Evolutionary conservation across 1,140 invertebrate genomes (phyloP), one percentile per base, ranked within the genome.

Genomic region (Coelopa frigida): DNA sequence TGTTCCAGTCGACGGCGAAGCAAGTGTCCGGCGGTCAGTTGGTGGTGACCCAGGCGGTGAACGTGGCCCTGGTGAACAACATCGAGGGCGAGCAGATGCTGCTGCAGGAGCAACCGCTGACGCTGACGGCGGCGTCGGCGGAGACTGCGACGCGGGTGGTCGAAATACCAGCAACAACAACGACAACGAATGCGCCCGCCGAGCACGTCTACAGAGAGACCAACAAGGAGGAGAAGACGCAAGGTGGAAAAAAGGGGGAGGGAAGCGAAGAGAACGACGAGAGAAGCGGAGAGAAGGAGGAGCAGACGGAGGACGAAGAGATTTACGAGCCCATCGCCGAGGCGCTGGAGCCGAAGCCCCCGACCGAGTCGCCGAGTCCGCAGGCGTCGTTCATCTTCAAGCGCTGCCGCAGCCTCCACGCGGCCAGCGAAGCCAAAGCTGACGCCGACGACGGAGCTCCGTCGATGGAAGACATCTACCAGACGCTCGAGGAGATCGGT

Each of bases 311-410:
- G n/a, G 12, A 44, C 4, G 60, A 62, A 7, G 47, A 56, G n/a
- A 46, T 61, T 18, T 67, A 67, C 43, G 63, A 67, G 48, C 60
- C 63, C 26, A 64, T 67, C 17, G 54, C 57, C 17, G 38, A 24
- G 51, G 57, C 35, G 41, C 20, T 35, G 65, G 58, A 54, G 58
- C 60, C 57, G 54, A 65, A 49, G 27, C 10, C 21, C 17, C 22
- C 14, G 29, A 29, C 21, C n/a, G n/a, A n/a, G n/a, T n/a, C n/a
- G n/a, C n/a, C n/a, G n/a, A n/a, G 12, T 5, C 39, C 51, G 10
- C 52, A 51, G 32, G 29, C 41, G 4, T 63, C 60, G 29, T 55
- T 51, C 46, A 50, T 60, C 14, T 63, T 45, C 20, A 39, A 39
- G 24, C 36, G n/a, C 12, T 6, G 5, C n/a, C n/a, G n/a, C n/a